These are phyloP conservation scores for Alauda arvensis DNA, from an alignment of 2,797 vertebrate species.

Conservation along the genomic window DNA sequence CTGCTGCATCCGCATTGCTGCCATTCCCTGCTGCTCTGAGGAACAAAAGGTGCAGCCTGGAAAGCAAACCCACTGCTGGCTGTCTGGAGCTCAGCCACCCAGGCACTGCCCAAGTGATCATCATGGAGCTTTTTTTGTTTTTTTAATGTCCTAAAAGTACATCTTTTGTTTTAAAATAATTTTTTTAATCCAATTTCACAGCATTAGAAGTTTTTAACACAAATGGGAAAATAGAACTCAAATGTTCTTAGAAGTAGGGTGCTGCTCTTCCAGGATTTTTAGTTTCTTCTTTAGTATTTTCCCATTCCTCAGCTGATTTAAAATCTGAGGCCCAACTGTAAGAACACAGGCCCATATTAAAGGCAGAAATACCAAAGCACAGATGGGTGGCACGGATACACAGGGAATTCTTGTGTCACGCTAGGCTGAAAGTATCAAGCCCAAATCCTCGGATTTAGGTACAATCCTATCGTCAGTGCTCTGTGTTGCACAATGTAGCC, in stretches of 20 bases:
- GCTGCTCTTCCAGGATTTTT: neutral
- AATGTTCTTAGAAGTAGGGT: neutral
- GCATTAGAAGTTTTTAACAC: neutral
- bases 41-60: constrained; percentile 49
- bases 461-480: neutral
- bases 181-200: neutral
- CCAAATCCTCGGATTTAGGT: constrained; percentile 27
- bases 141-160: neutral
- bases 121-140: neutral
- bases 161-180: neutral
- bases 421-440: constrained; percentile 12
- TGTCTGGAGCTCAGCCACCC: neutral
- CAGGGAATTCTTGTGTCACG: neutral
- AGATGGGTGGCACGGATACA: constrained; percentile 24
- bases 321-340: neutral
- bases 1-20: constrained; percentile 41
- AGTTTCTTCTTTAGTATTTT: neutral
- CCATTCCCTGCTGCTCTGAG: constrained; percentile 15
- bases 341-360: neutral
- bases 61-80: constrained; percentile 10
- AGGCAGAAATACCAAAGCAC: constrained; percentile 17
- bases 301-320: neutral
- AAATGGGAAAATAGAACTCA: neutral
- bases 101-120: neutral
- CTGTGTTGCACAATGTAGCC: neutral